Conservation (phyloP, 2,113 vertebrate genomes). For the Crotalus helleri region DNA sequence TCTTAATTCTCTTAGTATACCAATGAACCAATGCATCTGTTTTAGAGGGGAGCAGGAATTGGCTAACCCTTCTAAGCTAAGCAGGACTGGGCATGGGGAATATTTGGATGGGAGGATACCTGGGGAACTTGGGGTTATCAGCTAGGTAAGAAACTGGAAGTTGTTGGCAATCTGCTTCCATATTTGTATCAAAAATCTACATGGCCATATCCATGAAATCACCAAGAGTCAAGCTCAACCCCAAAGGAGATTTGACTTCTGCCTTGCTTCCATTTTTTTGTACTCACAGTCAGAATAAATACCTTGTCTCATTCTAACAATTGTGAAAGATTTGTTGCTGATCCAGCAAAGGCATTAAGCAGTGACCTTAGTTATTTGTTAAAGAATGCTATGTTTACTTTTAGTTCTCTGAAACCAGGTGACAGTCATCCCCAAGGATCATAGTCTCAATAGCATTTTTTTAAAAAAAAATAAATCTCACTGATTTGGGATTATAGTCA, state of each 20-base stretch:
- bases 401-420: not conserved
- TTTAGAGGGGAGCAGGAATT: not conserved
- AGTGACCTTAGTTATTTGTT: conserved; percentile 4
- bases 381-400: not conserved
- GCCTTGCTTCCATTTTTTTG: conserved; percentile 3
- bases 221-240: not conserved
- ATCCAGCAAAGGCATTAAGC: not conserved
- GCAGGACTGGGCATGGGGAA: not conserved
- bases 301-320: not conserved
- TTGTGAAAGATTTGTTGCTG: not conserved
- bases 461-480: not conserved
- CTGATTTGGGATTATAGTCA: not conserved
- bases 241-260: not conserved
- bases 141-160: not conserved
- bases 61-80: not conserved
- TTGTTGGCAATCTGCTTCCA: not conserved
- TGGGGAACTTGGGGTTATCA: not conserved
- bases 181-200: not conserved
- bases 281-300: not conserved
- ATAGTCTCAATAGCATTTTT: not conserved
- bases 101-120: not conserved
- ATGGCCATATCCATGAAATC: not conserved
- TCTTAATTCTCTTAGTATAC: conserved; percentile 4
- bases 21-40: not conserved
- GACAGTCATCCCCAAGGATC: not conserved